These are phyloP conservation scores for Delichon dasypus DNA, from an alignment of 2,797 vertebrate genomes.

Conservation along the genomic window DNA sequence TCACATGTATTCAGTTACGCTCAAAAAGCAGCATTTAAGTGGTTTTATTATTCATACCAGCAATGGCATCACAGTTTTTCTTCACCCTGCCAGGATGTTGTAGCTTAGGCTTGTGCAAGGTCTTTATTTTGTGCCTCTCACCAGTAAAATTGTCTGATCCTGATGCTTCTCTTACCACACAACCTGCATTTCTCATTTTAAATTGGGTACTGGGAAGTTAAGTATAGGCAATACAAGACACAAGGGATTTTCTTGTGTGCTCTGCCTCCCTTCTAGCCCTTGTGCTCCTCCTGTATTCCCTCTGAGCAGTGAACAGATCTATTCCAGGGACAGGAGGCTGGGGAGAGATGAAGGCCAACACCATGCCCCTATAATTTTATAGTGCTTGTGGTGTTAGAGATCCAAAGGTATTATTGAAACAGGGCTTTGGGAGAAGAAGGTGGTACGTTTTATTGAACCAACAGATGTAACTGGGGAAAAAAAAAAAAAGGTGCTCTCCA, in stretches of 20 bases:
- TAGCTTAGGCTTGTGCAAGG: not conserved
- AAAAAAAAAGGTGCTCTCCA: not conserved
- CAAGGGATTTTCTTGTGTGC: not conserved
- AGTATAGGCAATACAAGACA: not conserved
- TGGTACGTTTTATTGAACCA: not conserved
- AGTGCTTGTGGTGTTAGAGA: not conserved
- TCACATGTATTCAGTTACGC: not conserved
- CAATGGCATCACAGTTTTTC: not conserved
- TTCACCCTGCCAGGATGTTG: not conserved
- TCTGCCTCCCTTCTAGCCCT: not conserved
- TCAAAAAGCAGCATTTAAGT: not conserved
- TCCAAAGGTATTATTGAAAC: not conserved
- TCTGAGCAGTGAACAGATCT: not conserved
- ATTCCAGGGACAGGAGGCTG: not conserved
- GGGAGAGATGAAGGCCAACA: not conserved
- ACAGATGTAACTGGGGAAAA: not conserved
- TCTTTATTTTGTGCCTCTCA: not conserved
- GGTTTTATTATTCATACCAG: slow-evolving; percentile 27
- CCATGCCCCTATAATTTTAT: not conserved
- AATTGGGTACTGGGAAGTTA: not conserved
- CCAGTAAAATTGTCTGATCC: not conserved
- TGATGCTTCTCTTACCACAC: not conserved
- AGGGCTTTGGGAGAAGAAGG: not conserved
- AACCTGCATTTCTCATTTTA: not conserved
- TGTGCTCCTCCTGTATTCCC: not conserved